phyloP scores from a whole-genome alignment of 2,113 vertebrate species.

The Progne subis region DNA sequence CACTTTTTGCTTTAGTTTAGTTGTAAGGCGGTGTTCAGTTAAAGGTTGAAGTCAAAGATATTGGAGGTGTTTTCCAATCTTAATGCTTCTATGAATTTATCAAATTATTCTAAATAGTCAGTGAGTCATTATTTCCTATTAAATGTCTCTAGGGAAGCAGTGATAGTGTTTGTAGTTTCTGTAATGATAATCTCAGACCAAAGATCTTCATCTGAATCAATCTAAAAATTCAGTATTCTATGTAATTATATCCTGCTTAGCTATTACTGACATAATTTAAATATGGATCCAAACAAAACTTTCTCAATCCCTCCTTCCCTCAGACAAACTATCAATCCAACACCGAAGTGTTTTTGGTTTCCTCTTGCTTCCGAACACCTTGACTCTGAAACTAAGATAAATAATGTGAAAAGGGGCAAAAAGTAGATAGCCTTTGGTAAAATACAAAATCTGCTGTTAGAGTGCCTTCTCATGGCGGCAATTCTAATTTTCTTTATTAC shows the following conservation, averaged over 20 bases:
- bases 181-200: background rate
- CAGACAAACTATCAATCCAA: background rate
- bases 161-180: background rate
- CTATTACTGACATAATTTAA: background rate
- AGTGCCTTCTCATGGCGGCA: background rate
- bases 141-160: background rate
- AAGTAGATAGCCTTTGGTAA: background rate
- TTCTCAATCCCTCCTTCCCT: background rate
- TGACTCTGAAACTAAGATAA: background rate
- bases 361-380: background rate
- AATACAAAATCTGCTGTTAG: background rate
- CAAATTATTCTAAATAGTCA: background rate
- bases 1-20: background rate
- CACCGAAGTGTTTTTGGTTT: rapidly evolving
- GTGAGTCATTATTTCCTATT: background rate
- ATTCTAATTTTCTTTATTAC: background rate
- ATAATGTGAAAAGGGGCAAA: background rate
- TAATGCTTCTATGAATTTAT: background rate
- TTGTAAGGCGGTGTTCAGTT: rapidly evolving
- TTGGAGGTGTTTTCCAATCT: background rate
- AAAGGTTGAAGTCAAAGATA: background rate
- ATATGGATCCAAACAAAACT: background rate
- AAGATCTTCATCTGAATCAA: background rate
- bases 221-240: background rate
- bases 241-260: background rate